These are phyloP conservation scores for Ptychochromis oligacanthus DNA, from an alignment of 2,113 vertebrate species.

Conservation along the genomic window DNA sequence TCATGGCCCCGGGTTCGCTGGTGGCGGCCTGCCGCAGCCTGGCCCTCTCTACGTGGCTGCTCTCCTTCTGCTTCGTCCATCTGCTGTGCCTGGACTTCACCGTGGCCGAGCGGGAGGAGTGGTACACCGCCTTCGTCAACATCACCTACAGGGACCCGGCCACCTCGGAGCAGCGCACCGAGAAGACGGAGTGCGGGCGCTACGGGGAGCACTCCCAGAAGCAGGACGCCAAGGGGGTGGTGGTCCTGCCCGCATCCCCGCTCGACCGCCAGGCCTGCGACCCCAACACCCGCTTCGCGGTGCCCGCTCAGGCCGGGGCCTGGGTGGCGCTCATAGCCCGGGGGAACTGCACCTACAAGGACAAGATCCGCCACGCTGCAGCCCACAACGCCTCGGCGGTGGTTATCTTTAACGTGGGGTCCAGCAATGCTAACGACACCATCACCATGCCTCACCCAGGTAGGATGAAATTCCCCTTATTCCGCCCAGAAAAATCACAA, in stretches of 20 bases:
- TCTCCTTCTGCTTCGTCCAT: conserved; percentile 98
- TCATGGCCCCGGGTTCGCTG: conserved; percentile 88
- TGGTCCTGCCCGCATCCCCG: conserved; percentile 83
- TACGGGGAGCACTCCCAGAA: conserved; percentile 97
- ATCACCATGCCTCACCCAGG: conserved; percentile 93
- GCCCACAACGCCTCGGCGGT: conserved; percentile 93
- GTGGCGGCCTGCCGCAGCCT: conserved; percentile 95
- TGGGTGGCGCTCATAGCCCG: conserved; percentile 93
- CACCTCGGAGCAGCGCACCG: conserved; percentile 83
- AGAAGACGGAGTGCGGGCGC: conserved; percentile 94
- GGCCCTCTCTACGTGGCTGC: conserved; percentile 96
- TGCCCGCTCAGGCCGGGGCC: conserved; percentile 77
- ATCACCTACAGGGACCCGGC: conserved; percentile 92
- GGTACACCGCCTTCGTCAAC: conserved; percentile 99
- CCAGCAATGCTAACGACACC: conserved; percentile 89
- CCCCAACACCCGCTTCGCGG: conserved; percentile 84
- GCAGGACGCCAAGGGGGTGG: conserved; percentile 88
- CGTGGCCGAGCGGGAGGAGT: conserved; percentile 97
- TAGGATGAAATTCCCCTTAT: conserved; percentile 45
- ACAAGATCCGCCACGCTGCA: conserved; percentile 92
- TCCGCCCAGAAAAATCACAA: background rate
- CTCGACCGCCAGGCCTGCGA: conserved; percentile 90
- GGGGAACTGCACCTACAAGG: conserved; percentile 92
- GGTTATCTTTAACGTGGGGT: conserved; percentile 93
- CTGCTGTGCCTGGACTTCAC: conserved; percentile 96